Conservation (phyloP, 2,113 vertebrate species). For the Channa argus region DNA sequence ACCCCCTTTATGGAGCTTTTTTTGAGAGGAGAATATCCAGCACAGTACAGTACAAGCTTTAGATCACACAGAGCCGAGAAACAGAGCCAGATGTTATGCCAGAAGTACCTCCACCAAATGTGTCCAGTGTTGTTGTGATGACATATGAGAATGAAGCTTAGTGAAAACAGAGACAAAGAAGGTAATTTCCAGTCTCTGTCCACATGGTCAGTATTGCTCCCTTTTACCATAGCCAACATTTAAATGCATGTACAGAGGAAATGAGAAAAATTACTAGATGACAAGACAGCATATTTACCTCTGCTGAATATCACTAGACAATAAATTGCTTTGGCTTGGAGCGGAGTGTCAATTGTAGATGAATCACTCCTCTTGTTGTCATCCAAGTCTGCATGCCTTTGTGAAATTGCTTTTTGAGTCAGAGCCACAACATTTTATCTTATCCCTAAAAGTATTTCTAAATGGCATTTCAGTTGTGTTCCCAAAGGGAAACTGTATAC, state of each 20-base stretch:
- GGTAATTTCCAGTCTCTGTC: constrained; percentile 24
- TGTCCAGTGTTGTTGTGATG: constrained; percentile 55
- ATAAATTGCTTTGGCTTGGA: constrained; percentile 55
- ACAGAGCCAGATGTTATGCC: constrained; percentile 69
- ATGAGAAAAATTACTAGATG: constrained; percentile 55
- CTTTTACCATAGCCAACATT: constrained; percentile 51
- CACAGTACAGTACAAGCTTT: constrained; percentile 67
- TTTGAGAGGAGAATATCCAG: constrained; percentile 76
- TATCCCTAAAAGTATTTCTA: constrained; percentile 54
- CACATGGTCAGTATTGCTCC: constrained; percentile 52
- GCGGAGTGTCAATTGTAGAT: constrained; percentile 58
- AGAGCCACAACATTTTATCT: constrained; percentile 62
- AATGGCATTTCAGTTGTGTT: constrained; percentile 60
- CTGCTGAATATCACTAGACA: constrained; percentile 51
- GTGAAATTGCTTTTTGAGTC: constrained; percentile 66
- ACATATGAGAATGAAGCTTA: constrained; percentile 43
- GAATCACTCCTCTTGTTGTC: constrained; percentile 57
- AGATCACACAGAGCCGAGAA: constrained; percentile 76
- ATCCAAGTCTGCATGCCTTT: constrained; percentile 44
- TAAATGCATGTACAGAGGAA: constrained; percentile 52
- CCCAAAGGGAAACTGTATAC: constrained; percentile 39
- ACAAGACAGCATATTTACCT: constrained; percentile 62
- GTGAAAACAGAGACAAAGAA: constrained; percentile 19
- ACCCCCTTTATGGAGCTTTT: constrained; percentile 81
- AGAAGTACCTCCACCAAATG: constrained; percentile 64